A percentile compares a stretch with the other conserved stretches of the same genome.
These are phyloP conservation scores for Ranitomeya imitator DNA, from an alignment of 2,113 vertebrate species.

Conservation along the genomic window DNA sequence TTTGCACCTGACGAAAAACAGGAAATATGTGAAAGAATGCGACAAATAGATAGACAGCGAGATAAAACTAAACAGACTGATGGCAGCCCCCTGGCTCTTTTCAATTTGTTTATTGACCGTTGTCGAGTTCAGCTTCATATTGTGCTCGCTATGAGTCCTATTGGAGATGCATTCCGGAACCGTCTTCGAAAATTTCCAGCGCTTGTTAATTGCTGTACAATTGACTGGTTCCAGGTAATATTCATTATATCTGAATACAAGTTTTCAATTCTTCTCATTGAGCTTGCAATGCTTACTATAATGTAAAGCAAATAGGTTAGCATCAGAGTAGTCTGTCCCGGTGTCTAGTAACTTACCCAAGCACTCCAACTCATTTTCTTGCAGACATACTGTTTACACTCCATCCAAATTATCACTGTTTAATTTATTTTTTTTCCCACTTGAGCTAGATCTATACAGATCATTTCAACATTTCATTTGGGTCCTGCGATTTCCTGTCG, in stretches of 20 bases:
- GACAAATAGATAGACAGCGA: constrained; percentile 80
- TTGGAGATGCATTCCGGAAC: constrained; percentile 85
- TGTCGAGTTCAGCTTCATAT: constrained; percentile 87
- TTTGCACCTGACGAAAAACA: constrained; percentile 86
- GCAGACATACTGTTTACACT: too few species aligned
- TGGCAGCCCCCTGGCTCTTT: constrained; percentile 82
- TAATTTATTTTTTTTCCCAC: too few species aligned
- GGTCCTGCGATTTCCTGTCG: too few species aligned
- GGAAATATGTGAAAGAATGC: constrained; percentile 89
- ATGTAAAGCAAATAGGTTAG: not conserved
- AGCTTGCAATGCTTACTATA: not conserved
- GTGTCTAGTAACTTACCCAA: not conserved
- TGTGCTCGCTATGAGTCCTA: constrained; percentile 90
- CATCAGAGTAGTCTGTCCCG: not conserved
- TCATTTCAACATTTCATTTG: too few species aligned
- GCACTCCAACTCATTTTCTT: too few species aligned
- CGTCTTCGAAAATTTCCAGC: constrained; percentile 86
- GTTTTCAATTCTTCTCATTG: not conserved
- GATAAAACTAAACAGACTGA: constrained; percentile 86
- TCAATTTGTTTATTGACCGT: constrained; percentile 90
- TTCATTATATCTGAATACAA: not conserved
- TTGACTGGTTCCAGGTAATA: constrained; percentile 93
- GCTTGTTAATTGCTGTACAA: constrained; percentile 91
- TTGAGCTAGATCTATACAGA: too few species aligned
- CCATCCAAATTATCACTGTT: too few species aligned